These are phyloP conservation scores for Python bivittatus DNA, from an alignment of 2,113 vertebrate genomes.

Conservation along the genomic window DNA sequence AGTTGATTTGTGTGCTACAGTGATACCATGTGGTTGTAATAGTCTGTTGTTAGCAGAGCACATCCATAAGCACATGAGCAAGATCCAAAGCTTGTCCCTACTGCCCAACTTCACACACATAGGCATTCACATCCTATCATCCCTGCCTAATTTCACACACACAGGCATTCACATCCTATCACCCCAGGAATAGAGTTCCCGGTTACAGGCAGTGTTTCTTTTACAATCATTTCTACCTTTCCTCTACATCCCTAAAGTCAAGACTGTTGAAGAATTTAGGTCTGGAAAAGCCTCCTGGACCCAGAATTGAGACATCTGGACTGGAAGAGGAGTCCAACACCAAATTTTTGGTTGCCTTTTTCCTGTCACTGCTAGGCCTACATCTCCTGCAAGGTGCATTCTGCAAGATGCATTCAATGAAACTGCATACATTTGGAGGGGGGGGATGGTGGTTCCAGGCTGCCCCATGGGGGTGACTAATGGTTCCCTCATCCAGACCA, in stretches of 20 bases:
- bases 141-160: background rate
- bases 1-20: no score
- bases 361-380: background rate
- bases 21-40: no score
- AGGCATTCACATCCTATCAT: background rate
- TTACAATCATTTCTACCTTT: background rate
- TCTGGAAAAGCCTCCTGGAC: background rate
- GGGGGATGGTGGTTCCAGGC: background rate
- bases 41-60: no score
- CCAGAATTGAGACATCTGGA: background rate
- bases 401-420: background rate
- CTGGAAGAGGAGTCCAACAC: background rate
- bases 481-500: background rate
- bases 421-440: background rate
- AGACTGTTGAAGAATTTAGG: background rate
- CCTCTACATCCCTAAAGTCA: background rate
- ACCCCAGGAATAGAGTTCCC: background rate
- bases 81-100: background rate
- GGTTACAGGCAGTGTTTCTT: background rate
- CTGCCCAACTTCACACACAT: background rate
- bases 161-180: background rate
- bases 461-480: background rate
- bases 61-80: background rate
- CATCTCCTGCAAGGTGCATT: background rate
- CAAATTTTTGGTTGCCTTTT: background rate